Conservation (phyloP, 2,113 vertebrate species). For the Neomonachus schauinslandi region DNA sequence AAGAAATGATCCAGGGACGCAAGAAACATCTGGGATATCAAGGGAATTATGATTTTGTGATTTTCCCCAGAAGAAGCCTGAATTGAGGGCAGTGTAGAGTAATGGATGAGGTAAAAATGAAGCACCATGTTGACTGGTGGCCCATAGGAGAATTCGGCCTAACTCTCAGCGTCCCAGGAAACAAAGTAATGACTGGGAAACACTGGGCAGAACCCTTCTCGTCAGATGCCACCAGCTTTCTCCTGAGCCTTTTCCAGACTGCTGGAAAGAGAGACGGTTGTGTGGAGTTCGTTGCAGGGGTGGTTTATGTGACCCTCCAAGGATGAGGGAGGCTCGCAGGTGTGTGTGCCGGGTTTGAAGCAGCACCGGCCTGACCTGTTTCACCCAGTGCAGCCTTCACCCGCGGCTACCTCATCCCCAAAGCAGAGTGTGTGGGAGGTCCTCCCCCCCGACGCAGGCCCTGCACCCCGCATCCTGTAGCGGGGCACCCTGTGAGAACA, state of each 20-base stretch:
- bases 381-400: not conserved
- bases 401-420: not conserved
- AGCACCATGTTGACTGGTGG: accelerated
- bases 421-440: not conserved
- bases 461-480: accelerated
- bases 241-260: not conserved
- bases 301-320: accelerated
- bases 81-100: accelerated
- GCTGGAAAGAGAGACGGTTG: accelerated
- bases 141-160: accelerated
- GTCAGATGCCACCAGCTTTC: not conserved
- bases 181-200: not conserved
- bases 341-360: not conserved
- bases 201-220: not conserved
- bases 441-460: not conserved
- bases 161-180: not conserved
- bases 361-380: no score
- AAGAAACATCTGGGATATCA: not conserved
- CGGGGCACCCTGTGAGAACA: not conserved
- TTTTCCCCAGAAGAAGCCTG: not conserved
- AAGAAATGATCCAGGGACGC: not conserved
- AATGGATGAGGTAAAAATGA: accelerated
- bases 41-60: not conserved
- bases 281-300: not conserved
- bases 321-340: not conserved